Conservation (phyloP, 2,888 invertebrate genomes). For the Lacanobia oleracea region DNA sequence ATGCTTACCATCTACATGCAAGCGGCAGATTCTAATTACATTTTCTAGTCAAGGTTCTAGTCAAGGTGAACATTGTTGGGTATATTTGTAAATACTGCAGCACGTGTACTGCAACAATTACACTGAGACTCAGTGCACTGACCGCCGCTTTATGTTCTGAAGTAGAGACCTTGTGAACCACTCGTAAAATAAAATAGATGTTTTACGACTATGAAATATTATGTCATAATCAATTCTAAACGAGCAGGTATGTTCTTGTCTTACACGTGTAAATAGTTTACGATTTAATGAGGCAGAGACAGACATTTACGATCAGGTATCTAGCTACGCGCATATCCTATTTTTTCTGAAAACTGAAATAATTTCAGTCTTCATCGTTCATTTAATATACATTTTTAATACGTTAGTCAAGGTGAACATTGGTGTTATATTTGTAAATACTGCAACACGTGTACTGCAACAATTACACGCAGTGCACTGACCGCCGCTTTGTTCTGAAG, state of each 20-base stretch:
- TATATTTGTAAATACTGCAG: constrained; percentile 1
- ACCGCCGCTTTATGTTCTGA: constrained; percentile 7
- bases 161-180: constrained; percentile 9
- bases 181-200: constrained; percentile 14
- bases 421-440: neutral
- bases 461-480: constrained; percentile 12
- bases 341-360: too few relatives aligned
- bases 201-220: too few relatives aligned
- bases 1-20: neutral
- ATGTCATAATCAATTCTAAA: too few relatives aligned
- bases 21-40: neutral
- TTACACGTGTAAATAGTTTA: too few relatives aligned
- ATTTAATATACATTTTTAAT: too few relatives aligned
- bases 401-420: neutral
- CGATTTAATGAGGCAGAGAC: too few relatives aligned
- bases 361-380: too few relatives aligned
- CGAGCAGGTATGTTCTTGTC: too few relatives aligned
- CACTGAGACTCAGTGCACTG: constrained; percentile 7
- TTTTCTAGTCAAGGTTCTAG: neutral
- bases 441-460: constrained; percentile 25
- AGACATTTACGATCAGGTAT: too few relatives aligned
- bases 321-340: too few relatives aligned
- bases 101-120: constrained; percentile 29
- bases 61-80: neutral
- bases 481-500: constrained; percentile 1